A percentile compares a stretch with the other conserved stretches of the same genome.
Evolutionary conservation across 2,888 invertebrate genomes (phyloP).

Genomic region (Anoncus sp.): DNA sequence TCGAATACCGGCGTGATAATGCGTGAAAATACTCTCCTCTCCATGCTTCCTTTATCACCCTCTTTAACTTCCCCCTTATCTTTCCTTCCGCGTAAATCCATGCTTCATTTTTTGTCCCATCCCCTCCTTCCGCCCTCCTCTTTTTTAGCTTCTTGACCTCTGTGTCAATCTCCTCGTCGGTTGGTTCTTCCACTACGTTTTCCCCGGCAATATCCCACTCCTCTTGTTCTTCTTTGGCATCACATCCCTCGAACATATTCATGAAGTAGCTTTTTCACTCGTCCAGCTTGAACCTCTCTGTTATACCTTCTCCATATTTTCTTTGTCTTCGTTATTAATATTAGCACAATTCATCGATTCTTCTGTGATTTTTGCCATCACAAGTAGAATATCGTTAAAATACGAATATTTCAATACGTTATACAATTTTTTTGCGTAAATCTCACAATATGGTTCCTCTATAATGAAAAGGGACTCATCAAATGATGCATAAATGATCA

Average conservation of each 20-base stretch:
- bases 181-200: background rate
- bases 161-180: slow-evolving; percentile 8
- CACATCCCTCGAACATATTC: background rate
- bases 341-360: too few species aligned
- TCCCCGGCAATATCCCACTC: too few species aligned
- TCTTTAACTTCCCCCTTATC: slow-evolving; percentile 3
- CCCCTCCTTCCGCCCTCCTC: slow-evolving; percentile 34
- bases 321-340: background rate
- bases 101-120: slow-evolving; percentile 37
- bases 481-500: slow-evolving; percentile 21
- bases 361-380: background rate
- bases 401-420: background rate
- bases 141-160: slow-evolving; percentile 38
- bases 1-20: slow-evolving; percentile 61
- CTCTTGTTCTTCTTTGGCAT: too few species aligned
- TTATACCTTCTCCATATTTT: too few species aligned
- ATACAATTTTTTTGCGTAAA: slow-evolving; percentile 2
- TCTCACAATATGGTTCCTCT: slow-evolving; percentile 5
- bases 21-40: background rate
- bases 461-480: background rate
- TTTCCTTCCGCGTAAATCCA: slow-evolving; percentile 14
- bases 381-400: slow-evolving; percentile 6
- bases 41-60: background rate
- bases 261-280: too few species aligned
- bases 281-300: too few species aligned